Evolutionary conservation across 2,888 invertebrate genomes (phyloP), one percentile per base, ranked within the genome.

Genomic region (Sepioteuthis lessoniana): DNA sequence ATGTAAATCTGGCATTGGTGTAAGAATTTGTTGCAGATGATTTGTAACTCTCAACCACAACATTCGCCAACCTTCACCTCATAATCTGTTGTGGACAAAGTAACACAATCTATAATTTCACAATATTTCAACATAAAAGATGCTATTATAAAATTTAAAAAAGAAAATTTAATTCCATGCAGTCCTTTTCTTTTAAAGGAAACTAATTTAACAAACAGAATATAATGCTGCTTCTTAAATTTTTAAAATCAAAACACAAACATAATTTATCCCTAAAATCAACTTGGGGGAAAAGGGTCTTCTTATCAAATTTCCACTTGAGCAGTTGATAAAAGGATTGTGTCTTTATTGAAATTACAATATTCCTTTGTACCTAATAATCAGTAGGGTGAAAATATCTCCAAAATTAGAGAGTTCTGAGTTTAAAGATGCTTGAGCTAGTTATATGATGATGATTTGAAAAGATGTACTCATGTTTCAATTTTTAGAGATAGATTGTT

Each of bases 301-400:
- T 76, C 76, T 76, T 76, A 76, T 76, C 76, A 76, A 76, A n/a
- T 76, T 76, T 76, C 76, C 76, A 76, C 76, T n/a, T 35, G 76
- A 76, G n/a, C 2, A 76, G n/a, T n/a, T n/a, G 10, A 60, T 60
- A 13, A 76, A n/a, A 76, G 76, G 76, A n/a, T n/a, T 1, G 1
- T 76, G n/a, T 76, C 76, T 35, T 76, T 35, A n/a, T 10, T 42
- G 19, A 76, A 76, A 76, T 76, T n/a, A 76, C n/a, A 76, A 76
- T 76, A n/a, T n/a, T 76, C 19, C 76, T 35, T n/a, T 8, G 10
- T 76, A 76, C n/a, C 76, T 76, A 42, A n/a, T 76, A 76, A 76
- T 76, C 76, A 76, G 76, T 76, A 76, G 76, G n/a, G 76, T 76
- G 76, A 76, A 76, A n/a, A 76, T 76, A 76, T 76, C 76, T 76